Percentiles rank a stretch among this genome's conserved stretches.
phyloP scores from a whole-genome alignment of 1,140 invertebrate species.

The Rhyacophila brunnea region DNA sequence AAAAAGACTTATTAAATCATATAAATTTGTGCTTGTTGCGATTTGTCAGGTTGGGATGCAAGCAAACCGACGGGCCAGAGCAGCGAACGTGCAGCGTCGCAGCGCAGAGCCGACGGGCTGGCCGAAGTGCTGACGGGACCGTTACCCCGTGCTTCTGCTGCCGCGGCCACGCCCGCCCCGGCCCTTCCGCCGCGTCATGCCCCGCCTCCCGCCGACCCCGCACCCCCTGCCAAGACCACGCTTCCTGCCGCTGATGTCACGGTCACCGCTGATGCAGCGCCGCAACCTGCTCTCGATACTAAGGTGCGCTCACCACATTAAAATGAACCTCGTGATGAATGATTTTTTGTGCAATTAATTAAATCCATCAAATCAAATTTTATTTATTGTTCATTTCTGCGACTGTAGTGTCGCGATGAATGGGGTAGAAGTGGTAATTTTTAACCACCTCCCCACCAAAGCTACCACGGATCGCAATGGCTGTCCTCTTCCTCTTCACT shows the following conservation, averaged over 20 bases:
- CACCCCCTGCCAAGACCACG: not conserved
- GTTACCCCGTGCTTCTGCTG: conserved; percentile 30
- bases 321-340: not conserved
- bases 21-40: not conserved
- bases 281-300: conserved; percentile 8
- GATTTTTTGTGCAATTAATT: too few relatives aligned
- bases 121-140: conserved; percentile 50
- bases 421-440: too few relatives aligned
- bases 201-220: conserved; percentile 14
- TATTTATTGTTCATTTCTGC: too few relatives aligned
- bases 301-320: not conserved
- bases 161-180: conserved; percentile 34
- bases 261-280: not conserved
- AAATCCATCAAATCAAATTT: too few relatives aligned
- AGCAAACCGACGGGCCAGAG: conserved; percentile 32
- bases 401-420: too few relatives aligned
- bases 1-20: too few relatives aligned
- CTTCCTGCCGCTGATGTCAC: not conserved
- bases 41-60: conserved; percentile 3
- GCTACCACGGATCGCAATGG: too few relatives aligned
- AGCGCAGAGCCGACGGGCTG: conserved; percentile 47
- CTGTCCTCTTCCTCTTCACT: too few relatives aligned
- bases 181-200: conserved; percentile 42
- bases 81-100: conserved; percentile 41
- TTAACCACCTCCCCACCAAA: too few relatives aligned